Base-by-base conservation (phyloP, 1,140 invertebrate genomes). In the Orius insidiosus region DNA sequence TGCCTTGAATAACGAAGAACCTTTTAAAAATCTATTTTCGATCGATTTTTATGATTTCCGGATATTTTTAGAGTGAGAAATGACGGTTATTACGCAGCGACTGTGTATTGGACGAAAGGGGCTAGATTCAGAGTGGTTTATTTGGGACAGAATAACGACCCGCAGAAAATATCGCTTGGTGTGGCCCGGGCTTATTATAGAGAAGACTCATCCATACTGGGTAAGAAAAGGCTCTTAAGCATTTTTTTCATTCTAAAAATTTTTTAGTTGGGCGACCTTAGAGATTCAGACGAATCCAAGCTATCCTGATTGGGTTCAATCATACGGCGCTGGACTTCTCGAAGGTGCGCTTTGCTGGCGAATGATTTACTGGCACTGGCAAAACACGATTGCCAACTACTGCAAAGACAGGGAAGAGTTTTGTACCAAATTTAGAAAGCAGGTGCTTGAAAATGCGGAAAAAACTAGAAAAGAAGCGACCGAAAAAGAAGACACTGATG, bases 281-380 rank as follows among this genome's bases (percentile, higher is more conserved):
- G 82, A 87, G 67, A 72, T 87, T 41, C 76, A 83, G 63, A 82
- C 81, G 5, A 72, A 81, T 49, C 59, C 65, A 34, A 66, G 68
- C 1, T 82, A 76, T 60, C 71, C 76, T 3, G 80, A 85, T 59
- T 69, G 71, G 51, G 69, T 81, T 5, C 88, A 93, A 65, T 85
- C 85, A 0, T 88, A 80, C 59, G 79, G 81, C 1, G 86, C 87
- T n/a, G 89, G 89, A 6, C 68, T 86, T n/a, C 66, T 85, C 1
- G 88, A 93, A 63, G 87, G 86, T 0, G 76, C 75, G 19, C 58
- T 86, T 1, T 85, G 83, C 3, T 80, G 78, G 71, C 75, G 80
- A 52, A 65, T 87, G 18, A 88, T 92, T 44, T 74, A 80, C 57
- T 74, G 77, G 55, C 80, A 85, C 58, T 82, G 83, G 70, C 64